These are phyloP conservation scores for Lucilia sericata DNA, from an alignment of 1,140 invertebrate genomes.

Conservation along the genomic window DNA sequence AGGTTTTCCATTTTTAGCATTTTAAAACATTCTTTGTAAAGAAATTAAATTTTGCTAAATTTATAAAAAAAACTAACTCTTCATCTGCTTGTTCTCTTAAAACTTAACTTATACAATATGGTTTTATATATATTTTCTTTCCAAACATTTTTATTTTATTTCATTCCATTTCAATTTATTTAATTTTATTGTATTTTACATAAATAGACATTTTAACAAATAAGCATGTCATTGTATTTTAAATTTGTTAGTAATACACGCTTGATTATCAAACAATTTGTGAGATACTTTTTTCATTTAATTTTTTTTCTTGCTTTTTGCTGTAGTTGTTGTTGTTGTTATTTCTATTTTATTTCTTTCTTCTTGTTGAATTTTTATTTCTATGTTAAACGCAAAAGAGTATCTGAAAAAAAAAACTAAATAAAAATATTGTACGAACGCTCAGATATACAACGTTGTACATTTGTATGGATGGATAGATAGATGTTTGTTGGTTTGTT, in stretches of 20 bases:
- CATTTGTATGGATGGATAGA: not conserved
- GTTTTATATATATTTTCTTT: too few species aligned
- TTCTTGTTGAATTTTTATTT: constrained; percentile 26
- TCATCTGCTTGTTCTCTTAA: too few species aligned
- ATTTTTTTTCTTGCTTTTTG: not conserved
- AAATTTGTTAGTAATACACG: constrained; percentile 29
- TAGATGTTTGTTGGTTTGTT: not conserved
- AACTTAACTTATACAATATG: too few species aligned
- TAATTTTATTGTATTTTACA: not conserved
- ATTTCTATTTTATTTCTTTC: not conserved
- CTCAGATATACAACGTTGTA: not conserved
- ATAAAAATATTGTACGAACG: not conserved
- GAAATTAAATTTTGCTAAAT: too few species aligned
- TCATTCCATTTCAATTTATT: not conserved
- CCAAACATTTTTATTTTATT: too few species aligned
- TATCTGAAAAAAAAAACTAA: not conserved
- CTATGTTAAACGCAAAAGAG: constrained; percentile 26
- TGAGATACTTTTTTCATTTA: not conserved
- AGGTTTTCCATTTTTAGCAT: too few species aligned
- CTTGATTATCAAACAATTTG: constrained; percentile 22
- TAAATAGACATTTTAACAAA: constrained; percentile 4
- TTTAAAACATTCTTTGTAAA: too few species aligned
- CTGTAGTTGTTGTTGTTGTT: not conserved
- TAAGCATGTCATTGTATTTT: constrained; percentile 27
- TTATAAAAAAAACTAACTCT: too few species aligned